Evolutionary conservation across 2,888 invertebrate species (phyloP), one percentile per base, ranked within the genome.

Genomic region (Drosophila prolongata): DNA sequence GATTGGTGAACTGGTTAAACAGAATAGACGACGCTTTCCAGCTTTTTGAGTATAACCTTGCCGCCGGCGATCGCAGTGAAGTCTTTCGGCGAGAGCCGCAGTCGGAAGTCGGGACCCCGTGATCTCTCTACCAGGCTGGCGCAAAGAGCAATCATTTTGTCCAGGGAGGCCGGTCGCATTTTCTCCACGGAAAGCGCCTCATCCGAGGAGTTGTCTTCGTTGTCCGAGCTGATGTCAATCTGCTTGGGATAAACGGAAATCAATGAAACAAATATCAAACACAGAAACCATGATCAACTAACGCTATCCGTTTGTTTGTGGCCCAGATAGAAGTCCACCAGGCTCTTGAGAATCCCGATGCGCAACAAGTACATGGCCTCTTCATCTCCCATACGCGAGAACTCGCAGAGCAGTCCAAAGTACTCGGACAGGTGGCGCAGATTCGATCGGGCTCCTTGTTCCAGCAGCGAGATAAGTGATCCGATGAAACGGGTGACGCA

Each of bases 381-480:
- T 85, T 97, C 97, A 75, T 98, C 98, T 0, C 98, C 98, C 97
- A 98, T 97, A 91, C 98, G 96, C 80, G 98, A 97, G 92, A 98
- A 98, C 92, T 98, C 98, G 91, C 97, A 96, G 73, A 98, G 93
- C 84, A 98, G 94, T 42, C 96, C 96, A 92, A 98, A 98, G 92
- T 98, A 98, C 92, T 98, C 98, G 1, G 97, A 97, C 76, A 98
- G 93, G 91, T 98, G 97, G 70, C 97, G 95, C 71, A 97, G 91
- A 92, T 97, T 97, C 34, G 96, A 95, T 79, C 97, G 95, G 40
- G 97, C 97, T 52, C 97, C 96, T 90, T 96, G 96, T 89, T 97
- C 97, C 95, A 97, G 95, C 92, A 95, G 94, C 43, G 96, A 95
- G 70, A 98, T 94, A 77, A 98, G 93, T 92, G 97, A 97, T 90